Percentiles rank a stretch among this genome's conserved stretches.
Conservation (phyloP, 92 coral and sea anemone genomes). For the Heteractis magnifica region DNA sequence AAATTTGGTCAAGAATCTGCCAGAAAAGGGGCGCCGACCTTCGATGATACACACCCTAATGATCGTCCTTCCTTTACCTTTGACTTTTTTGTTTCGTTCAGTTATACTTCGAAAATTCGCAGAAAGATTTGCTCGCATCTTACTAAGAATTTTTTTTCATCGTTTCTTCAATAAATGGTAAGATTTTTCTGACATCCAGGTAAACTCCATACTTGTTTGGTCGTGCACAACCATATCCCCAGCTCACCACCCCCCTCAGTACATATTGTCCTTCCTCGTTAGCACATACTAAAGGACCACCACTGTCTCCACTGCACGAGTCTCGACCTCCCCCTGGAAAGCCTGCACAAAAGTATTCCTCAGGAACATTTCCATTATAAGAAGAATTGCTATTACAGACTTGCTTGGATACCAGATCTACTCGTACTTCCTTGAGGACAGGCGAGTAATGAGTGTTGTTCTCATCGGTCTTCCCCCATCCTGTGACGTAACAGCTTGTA, state of each 20-base stretch:
- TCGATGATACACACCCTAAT: too few relatives aligned
- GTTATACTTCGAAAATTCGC: not conserved
- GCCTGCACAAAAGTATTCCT: constrained; percentile 86
- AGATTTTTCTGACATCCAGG: constrained; percentile 68
- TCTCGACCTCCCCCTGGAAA: constrained; percentile 76
- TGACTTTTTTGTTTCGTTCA: not conserved
- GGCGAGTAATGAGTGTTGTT: constrained; percentile 44
- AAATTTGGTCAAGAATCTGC: too few relatives aligned
- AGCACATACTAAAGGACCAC: constrained; percentile 93
- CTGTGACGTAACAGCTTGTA: constrained; percentile 77
- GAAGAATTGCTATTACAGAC: constrained; percentile 77
- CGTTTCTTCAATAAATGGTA: constrained; percentile 76
- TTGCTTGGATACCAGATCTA: constrained; percentile 64
- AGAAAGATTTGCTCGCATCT: too few relatives aligned
- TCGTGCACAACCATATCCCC: constrained; percentile 92
- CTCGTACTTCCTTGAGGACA: constrained; percentile 83
- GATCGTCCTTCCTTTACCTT: not conserved
- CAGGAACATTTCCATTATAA: constrained; percentile 68
- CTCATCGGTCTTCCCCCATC: constrained; percentile 81
- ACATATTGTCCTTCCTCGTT: constrained; percentile 66
- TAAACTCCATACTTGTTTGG: constrained; percentile 93
- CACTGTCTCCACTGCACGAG: constrained; percentile 91
- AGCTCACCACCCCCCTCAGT: constrained; percentile 84
- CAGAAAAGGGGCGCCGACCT: too few relatives aligned
- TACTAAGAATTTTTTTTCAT: constrained; percentile 31